Percentiles rank a stretch among this genome's conserved stretches.
These are phyloP conservation scores for Suillia variegata DNA, from an alignment of 2,888 invertebrate species.

Conservation along the genomic window DNA sequence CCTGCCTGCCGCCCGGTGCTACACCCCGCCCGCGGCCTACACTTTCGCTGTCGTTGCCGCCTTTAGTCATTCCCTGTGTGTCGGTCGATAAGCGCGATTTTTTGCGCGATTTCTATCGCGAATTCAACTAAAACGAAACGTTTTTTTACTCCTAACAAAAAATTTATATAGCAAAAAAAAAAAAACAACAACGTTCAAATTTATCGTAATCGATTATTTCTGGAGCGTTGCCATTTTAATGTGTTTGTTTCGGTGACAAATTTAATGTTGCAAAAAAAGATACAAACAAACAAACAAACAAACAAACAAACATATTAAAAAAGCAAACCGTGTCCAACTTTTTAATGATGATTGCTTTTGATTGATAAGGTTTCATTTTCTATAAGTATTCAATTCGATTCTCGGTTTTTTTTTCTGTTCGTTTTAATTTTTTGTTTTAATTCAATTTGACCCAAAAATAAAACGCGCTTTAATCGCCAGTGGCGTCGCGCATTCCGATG, in stretches of 20 bases:
- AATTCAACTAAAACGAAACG: not conserved
- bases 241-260: not conserved
- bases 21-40: too few relatives aligned
- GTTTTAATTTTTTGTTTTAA: too few relatives aligned
- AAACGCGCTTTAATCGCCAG: conserved; percentile 42
- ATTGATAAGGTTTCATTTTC: conserved; percentile 39
- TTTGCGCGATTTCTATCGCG: not conserved
- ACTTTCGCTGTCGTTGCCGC: too few relatives aligned
- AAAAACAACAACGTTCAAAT: not conserved
- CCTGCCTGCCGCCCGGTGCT: too few relatives aligned
- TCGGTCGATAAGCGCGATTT: not conserved
- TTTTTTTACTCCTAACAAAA: not conserved
- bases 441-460: conserved; percentile 37
- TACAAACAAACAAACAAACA: too few relatives aligned
- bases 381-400: not conserved
- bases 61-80: not conserved
- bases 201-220: conserved; percentile 24
- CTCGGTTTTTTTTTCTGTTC: conserved; percentile 11
- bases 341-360: conserved; percentile 45
- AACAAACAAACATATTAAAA: too few relatives aligned
- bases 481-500: conserved; percentile 45
- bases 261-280: not conserved
- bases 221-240: conserved; percentile 15
- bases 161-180: not conserved
- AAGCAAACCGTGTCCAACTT: conserved; percentile 17